Evolutionary conservation across 2,113 vertebrate species (phyloP), one percentile per base, ranked within the genome.

Genomic region (Copsychus sechellarum): DNA sequence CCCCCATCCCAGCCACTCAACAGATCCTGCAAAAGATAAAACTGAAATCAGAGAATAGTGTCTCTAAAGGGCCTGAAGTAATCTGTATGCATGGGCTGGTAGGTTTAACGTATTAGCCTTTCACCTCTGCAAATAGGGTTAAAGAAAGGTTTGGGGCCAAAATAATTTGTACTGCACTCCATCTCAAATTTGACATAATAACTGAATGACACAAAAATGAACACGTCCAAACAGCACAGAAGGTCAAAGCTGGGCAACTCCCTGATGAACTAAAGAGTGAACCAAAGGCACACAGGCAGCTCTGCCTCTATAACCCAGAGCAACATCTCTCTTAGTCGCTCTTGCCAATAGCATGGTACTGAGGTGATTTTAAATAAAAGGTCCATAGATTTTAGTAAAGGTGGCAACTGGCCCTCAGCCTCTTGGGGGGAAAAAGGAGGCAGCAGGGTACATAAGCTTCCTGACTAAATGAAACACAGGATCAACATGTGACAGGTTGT

Each of bases 181-280:
- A 88, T 45, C 90, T 91, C 74, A 58, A 54, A 70, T 79, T 72
- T 90, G 84, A 95, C 91, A 77, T 56, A 58, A 67, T 92, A 96
- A 88, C 76, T 66, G 60, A 78, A 92, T 28, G 69, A 67, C 92
- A 64, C 91, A 79, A 85, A 91, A 87, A 74, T 51, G 42, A 76
- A 43, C 67, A 48, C 0, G 2, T 57, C 81, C 84, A 53, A 90
- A 84, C 56, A 78, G 81, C 12, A 4, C 2, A 2, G n/a, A 48
- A 97, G 91, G 87, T 80, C 89, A 85, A 57, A 65, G 25, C 66
- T 23, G 78, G 84, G 40, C 31, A 95, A 67, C 54, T 87, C 87
- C 66, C 86, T 38, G 47, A 69, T 79, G 86, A 93, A 91, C 78
- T 72, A 2, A 16, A 33, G 78, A 72, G 53, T 54, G 45, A 95